Conservation (phyloP, 1,140 invertebrate species). For the Planococcus citri region DNA sequence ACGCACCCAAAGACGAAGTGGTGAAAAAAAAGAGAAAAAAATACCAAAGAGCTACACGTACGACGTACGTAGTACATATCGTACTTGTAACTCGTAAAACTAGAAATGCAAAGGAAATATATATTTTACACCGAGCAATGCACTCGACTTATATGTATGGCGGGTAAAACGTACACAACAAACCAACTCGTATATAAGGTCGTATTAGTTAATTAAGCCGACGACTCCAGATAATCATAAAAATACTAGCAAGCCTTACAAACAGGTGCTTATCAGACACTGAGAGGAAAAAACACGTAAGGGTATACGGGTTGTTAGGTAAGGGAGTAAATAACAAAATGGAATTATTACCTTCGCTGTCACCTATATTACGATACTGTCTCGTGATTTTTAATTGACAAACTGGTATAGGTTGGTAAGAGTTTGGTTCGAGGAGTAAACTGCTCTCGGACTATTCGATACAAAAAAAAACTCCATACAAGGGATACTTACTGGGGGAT, state of each 20-base stretch:
- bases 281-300: background rate
- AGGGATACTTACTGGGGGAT: too few relatives aligned
- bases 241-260: background rate
- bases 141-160: background rate
- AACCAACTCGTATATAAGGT: too few relatives aligned
- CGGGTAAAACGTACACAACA: too few relatives aligned
- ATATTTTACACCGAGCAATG: background rate
- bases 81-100: background rate
- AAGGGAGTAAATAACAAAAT: background rate
- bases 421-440: background rate
- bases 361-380: background rate
- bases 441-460: background rate
- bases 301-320: background rate
- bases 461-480: too few relatives aligned
- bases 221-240: background rate
- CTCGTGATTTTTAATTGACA: constrained; percentile 3
- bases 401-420: background rate
- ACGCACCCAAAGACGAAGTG: too few relatives aligned
- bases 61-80: too few relatives aligned
- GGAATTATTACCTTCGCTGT: background rate
- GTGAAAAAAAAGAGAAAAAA: too few relatives aligned
- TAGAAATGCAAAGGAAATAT: background rate
- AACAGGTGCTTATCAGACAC: constrained; percentile 6
- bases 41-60: background rate
- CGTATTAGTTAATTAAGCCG: background rate